Conservation (phyloP, 2,113 vertebrate genomes). For the Nicator chloris region DNA sequence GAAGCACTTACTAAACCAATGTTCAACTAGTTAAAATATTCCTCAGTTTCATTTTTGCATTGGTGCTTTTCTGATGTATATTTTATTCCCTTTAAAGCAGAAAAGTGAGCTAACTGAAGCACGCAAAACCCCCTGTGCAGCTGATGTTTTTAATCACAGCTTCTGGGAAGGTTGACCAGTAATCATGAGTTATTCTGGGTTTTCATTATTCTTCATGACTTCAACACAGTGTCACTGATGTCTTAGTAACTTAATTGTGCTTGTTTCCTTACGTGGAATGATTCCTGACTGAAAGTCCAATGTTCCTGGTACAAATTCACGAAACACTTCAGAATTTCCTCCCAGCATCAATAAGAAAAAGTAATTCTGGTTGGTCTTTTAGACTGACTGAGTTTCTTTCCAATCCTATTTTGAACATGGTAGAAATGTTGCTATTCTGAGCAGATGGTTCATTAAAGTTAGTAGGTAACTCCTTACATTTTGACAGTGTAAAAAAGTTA, state of each 20-base stretch:
- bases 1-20: background rate
- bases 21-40: background rate
- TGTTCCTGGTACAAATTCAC: background rate
- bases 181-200: background rate
- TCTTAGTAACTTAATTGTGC: background rate
- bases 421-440: background rate
- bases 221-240: background rate
- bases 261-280: background rate
- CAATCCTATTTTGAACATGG: background rate
- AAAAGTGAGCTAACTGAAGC: background rate
- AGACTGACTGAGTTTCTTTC: background rate
- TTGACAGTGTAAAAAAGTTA: background rate
- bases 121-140: rapidly evolving
- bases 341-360: background rate
- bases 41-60: background rate
- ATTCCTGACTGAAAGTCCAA: background rate
- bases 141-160: background rate
- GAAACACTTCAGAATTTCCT: background rate
- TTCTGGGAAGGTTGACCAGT: background rate
- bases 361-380: background rate
- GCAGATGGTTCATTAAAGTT: background rate
- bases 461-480: background rate
- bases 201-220: background rate
- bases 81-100: background rate
- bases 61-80: background rate